These are phyloP conservation scores for Cinclus mexicanus DNA, from an alignment of 2,113 vertebrate genomes.

Conservation along the genomic window DNA sequence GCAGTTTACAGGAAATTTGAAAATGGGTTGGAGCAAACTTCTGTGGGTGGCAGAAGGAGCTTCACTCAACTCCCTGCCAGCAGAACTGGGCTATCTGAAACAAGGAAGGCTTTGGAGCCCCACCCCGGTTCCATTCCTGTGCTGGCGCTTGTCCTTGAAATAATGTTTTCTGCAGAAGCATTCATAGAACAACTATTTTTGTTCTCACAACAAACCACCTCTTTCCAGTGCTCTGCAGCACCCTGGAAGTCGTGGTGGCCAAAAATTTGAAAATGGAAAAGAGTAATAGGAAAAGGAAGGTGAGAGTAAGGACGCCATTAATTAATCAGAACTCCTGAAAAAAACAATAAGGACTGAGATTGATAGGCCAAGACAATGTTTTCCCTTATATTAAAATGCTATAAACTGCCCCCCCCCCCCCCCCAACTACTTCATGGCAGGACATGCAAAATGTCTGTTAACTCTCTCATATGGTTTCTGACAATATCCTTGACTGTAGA, in stretches of 20 bases:
- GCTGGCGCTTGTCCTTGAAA: background rate
- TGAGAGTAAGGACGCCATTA: background rate
- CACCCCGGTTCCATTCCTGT: fast-evolving
- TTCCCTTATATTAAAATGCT: background rate
- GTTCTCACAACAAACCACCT: background rate
- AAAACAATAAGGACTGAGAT: background rate
- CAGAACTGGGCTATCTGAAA: background rate
- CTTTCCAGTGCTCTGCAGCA: background rate
- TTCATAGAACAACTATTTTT: background rate
- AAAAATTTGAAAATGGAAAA: background rate
- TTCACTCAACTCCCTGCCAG: background rate
- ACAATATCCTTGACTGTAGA: background rate
- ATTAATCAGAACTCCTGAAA: background rate
- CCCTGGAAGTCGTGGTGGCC: background rate
- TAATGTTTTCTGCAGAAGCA: background rate
- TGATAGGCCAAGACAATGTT: background rate
- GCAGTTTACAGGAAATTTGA: background rate
- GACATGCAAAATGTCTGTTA: background rate
- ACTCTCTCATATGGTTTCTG: background rate
- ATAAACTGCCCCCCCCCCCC: background rate
- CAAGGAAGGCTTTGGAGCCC: background rate
- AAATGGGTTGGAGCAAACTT: background rate
- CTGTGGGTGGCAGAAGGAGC: background rate
- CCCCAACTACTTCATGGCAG: background rate
- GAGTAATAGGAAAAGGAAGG: background rate